Base-by-base conservation (phyloP, 1,140 invertebrate species). In the Theocolax elegans region DNA sequence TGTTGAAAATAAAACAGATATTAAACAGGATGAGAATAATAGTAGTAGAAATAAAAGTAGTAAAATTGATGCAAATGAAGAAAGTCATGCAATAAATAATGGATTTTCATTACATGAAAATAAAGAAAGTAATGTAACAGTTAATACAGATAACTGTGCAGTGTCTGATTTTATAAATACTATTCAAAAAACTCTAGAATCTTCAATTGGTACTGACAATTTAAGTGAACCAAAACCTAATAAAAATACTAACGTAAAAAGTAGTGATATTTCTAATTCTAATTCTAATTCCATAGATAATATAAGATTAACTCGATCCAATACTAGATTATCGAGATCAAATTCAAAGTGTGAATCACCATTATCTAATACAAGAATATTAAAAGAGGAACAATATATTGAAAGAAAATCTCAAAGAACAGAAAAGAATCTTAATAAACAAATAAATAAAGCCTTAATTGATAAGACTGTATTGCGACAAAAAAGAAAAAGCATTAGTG, bases 401-500 rank as follows among this genome's bases (percentile, higher is more conserved):
- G 60, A 64, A 64, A 70, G 51, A 38, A 46, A 46, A 63, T 9
- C 40, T 70, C 59, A 46, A 64, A 70, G 38, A 29, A 25, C 40
- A 29, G 60, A 64, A 23, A 64, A 42, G 15, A 63, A 13, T 7
- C 31, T 40, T 44, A 35, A 29, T 19, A 62, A 27, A 2, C 44
- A 68, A 38, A 15, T 44, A 13, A 62, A 63, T 53, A 31, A 67
- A 53, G 51, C 19, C 15, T 27, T 19, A 31, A 27, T 49, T 29
- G 3, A 69, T 25, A 31, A 59, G 31, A 65, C 44, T n/a, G 25
- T 62, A n/a, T 25, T 27, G 17, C 70, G 35, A 53, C 68, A 69
- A 49, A 48, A 67, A 44, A 73, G 38, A 71, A 60, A 42, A 62
- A 71, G 62, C 59, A 35, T 38, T 10, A 54, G 12, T 38, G 60